These are phyloP conservation scores for Narcine bancroftii DNA, from an alignment of 2,113 vertebrate species.

Conservation along the genomic window DNA sequence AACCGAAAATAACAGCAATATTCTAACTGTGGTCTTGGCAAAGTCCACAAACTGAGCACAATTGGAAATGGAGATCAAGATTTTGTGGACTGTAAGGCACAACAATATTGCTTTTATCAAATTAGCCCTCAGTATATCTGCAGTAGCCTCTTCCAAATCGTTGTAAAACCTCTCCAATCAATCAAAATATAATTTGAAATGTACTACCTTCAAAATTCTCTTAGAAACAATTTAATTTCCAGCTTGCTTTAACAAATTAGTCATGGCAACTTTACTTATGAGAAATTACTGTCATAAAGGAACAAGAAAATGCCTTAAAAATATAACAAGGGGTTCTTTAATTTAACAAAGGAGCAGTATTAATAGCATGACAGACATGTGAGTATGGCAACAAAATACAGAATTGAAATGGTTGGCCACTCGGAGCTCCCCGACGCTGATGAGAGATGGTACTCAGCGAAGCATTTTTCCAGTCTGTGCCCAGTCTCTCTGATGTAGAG, in stretches of 20 bases:
- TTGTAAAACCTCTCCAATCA: not conserved
- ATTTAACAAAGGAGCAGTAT: not conserved
- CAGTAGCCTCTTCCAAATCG: not conserved
- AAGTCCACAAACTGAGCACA: not conserved
- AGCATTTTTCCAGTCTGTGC: not conserved
- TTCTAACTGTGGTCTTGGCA: not conserved
- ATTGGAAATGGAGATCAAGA: not conserved
- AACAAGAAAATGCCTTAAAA: not conserved
- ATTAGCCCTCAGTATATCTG: not conserved
- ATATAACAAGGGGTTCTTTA: not conserved
- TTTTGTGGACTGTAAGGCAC: not conserved
- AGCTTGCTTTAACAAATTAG: not conserved
- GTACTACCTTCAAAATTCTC: not conserved
- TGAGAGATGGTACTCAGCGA: not conserved
- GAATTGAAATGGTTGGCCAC: too few species aligned
- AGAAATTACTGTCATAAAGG: not conserved
- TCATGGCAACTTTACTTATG: not conserved
- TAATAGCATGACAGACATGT: not conserved
- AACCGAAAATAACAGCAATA: not conserved
- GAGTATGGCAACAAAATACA: too few species aligned
- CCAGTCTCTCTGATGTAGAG: too few species aligned
- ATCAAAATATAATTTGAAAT: not conserved
- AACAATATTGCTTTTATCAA: not conserved
- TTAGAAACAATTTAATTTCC: not conserved
- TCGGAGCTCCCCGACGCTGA: too few species aligned